A percentile compares a stretch with the other conserved stretches of the same genome.
phyloP scores from a whole-genome alignment of 2,888 invertebrate genomes.

The Lacanobia oleracea region DNA sequence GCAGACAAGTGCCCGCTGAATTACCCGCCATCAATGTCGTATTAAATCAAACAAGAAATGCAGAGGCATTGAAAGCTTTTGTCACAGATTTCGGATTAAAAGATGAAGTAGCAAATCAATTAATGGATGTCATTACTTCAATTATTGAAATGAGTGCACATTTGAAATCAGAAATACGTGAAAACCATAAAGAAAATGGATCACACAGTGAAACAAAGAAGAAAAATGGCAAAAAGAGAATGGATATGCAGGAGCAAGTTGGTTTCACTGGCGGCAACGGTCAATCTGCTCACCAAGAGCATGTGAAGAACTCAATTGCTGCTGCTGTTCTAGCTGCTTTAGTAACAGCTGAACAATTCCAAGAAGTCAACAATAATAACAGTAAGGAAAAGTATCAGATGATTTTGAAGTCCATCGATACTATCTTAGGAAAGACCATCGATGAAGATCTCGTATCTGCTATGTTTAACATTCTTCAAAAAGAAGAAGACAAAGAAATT shows the following conservation, averaged over 20 bases:
- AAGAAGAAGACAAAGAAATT: slow-evolving; percentile 87
- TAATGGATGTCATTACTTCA: slow-evolving; percentile 87
- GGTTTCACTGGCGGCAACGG: slow-evolving; percentile 72
- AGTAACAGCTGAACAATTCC: slow-evolving; percentile 88
- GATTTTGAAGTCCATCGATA: slow-evolving; percentile 88
- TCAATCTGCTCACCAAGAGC: slow-evolving; percentile 85
- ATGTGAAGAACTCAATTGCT: slow-evolving; percentile 89
- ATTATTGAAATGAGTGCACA: slow-evolving; percentile 89
- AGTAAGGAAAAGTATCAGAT: slow-evolving; percentile 88
- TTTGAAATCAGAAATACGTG: slow-evolving; percentile 84
- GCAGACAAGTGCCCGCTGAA: slow-evolving; percentile 91
- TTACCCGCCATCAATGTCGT: slow-evolving; percentile 91
- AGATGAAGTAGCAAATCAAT: slow-evolving; percentile 89
- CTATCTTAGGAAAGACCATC: slow-evolving; percentile 87
- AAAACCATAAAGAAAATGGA: slow-evolving; percentile 74
- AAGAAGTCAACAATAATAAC: slow-evolving; percentile 88
- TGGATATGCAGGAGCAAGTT: slow-evolving; percentile 70
- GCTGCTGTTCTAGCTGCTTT: slow-evolving; percentile 88
- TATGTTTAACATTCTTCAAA: slow-evolving; percentile 88
- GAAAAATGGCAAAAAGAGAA: slow-evolving; percentile 79
- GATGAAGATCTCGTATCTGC: slow-evolving; percentile 87
- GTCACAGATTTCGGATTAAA: slow-evolving; percentile 87
- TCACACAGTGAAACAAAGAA: slow-evolving; percentile 76
- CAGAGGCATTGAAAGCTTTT: slow-evolving; percentile 87
- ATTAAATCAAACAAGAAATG: slow-evolving; percentile 87